These are phyloP conservation scores for Molossus alvarezi DNA, from an alignment of 2,797 vertebrate species.

Conservation along the genomic window DNA sequence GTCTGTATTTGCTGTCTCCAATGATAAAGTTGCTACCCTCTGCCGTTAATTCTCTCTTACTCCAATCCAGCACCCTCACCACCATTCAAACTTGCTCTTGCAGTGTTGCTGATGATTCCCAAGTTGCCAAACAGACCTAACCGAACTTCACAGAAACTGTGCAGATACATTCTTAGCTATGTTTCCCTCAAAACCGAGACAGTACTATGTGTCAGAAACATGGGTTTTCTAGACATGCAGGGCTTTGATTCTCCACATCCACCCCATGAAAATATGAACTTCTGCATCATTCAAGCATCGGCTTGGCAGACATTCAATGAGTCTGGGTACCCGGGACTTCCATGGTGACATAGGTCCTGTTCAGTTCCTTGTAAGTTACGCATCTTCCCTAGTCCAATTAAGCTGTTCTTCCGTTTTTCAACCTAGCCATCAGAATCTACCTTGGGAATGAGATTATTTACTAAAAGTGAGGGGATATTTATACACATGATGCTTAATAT, in stretches of 20 bases:
- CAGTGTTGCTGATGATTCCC: too few species aligned
- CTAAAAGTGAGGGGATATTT: neutral
- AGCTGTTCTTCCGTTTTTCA: neutral
- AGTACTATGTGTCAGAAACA: neutral
- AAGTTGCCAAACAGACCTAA: neutral
- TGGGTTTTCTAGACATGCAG: neutral
- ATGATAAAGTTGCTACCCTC: too few species aligned
- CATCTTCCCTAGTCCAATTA: neutral
- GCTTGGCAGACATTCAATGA: neutral
- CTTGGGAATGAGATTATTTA: neutral
- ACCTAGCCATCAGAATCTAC: neutral
- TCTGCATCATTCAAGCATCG: neutral
- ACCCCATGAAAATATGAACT: neutral
- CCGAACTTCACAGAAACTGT: neutral
- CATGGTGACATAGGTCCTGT: neutral
- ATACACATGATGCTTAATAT: neutral
- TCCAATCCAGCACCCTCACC: too few species aligned
- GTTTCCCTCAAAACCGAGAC: neutral
- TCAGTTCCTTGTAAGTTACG: neutral
- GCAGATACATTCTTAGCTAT: neutral
- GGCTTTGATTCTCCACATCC: neutral
- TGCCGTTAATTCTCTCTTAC: too few species aligned
- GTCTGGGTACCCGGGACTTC: neutral
- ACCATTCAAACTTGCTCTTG: too few species aligned
- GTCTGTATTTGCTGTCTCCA: too few species aligned